phyloP scores from a whole-genome alignment of 2,113 vertebrate genomes.

The Pogonocichla stellata region DNA sequence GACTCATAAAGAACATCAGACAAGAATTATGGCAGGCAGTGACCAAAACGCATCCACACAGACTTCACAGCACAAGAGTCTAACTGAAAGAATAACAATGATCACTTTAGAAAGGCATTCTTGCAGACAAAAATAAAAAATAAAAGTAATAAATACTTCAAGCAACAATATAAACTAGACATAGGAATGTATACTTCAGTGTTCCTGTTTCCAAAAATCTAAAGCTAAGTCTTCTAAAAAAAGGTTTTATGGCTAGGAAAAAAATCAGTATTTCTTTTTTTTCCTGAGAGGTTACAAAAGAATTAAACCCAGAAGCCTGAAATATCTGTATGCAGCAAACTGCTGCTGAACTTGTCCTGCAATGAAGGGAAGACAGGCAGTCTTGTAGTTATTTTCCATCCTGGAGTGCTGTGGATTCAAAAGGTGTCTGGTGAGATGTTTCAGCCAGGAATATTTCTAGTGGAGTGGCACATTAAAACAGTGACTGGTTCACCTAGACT shows the following conservation, averaged over 20 bases:
- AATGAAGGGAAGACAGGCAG: background rate
- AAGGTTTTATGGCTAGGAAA: background rate
- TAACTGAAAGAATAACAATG: background rate
- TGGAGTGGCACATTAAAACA: fast-evolving
- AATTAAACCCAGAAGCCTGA: background rate
- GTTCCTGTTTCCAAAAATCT: background rate
- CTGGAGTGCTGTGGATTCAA: background rate
- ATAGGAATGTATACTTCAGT: background rate
- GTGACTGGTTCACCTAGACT: background rate
- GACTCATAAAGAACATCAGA: background rate
- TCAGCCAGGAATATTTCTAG: background rate
- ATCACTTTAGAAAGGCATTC: background rate
- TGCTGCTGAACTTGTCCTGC: background rate
- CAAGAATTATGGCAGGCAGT: background rate
- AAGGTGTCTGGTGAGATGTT: background rate
- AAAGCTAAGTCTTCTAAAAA: background rate
- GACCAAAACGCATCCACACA: background rate
- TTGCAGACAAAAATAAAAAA: background rate
- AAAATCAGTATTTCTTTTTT: background rate
- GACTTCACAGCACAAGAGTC: background rate
- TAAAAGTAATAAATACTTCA: background rate
- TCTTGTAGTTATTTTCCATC: background rate
- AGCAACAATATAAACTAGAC: background rate
- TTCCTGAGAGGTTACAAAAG: background rate
- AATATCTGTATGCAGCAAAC: background rate